Evolutionary conservation across 2,888 invertebrate species (phyloP).

Genomic region (Terebella lapidaria): DNA sequence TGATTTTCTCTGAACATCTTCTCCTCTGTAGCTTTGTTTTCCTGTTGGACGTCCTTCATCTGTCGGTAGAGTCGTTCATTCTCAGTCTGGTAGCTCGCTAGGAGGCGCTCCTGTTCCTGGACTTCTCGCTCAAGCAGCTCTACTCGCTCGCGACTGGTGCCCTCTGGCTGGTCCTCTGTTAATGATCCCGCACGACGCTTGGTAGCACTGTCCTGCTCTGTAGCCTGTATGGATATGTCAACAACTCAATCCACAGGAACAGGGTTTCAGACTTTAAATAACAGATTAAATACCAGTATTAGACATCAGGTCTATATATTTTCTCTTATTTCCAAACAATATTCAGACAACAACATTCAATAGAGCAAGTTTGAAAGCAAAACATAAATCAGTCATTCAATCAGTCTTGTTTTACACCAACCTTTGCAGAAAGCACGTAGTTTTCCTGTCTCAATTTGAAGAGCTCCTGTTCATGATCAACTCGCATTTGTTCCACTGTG

Average conservation of each 20-base stretch:
- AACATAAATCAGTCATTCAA: too few relatives aligned
- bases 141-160: slow-evolving; percentile 28
- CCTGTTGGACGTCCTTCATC: slow-evolving; percentile 37
- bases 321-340: too few relatives aligned
- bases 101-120: slow-evolving; percentile 44
- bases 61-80: slow-evolving; percentile 48
- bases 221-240: neutral
- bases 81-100: slow-evolving; percentile 42
- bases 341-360: too few relatives aligned
- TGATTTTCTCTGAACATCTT: slow-evolving; percentile 50
- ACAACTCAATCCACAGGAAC: neutral
- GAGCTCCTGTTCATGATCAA: slow-evolving; percentile 41
- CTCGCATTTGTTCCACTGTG: slow-evolving; percentile 31
- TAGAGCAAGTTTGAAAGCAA: too few relatives aligned
- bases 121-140: slow-evolving; percentile 40
- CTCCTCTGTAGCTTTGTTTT: slow-evolving; percentile 41
- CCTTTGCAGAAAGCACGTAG: slow-evolving; percentile 47
- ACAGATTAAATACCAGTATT: neutral
- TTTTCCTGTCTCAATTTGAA: slow-evolving; percentile 46
- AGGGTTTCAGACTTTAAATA: neutral
- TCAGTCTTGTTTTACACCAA: too few relatives aligned
- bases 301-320: too few relatives aligned
- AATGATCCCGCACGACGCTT: slow-evolving; percentile 13
- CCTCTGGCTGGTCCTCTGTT: slow-evolving; percentile 8
- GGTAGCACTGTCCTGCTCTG: neutral